Base-by-base conservation (phyloP, 2,888 invertebrate genomes). In the Ochropleura plecta region DNA sequence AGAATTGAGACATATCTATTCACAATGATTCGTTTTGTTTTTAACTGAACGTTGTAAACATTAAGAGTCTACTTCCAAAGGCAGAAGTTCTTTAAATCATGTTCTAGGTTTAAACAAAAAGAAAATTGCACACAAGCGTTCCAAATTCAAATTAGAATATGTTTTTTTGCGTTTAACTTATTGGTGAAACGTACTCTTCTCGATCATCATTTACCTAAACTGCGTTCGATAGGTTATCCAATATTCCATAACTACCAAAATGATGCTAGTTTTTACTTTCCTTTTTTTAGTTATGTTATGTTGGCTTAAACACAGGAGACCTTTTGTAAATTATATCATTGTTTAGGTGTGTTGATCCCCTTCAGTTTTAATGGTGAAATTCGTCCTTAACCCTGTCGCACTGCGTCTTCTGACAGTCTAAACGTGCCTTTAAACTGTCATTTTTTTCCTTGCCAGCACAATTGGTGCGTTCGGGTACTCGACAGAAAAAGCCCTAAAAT, bases 351-450 rank as follows among this genome's bases (percentile, higher is more conserved):
- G 12, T 20, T 55, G 55, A 55, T 20, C 57, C 14, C 20, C 42
- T 42, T 20, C 20, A 20, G 12, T 20, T 20, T 44, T 7, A n/a
- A n/a, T 6, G n/a, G 10, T 42, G 42, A n/a, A 44, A 44, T n/a
- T 62, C 6, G 7, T n/a, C 0, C 16, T 18, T 42, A 64, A 49
- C 53, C 42, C 60, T 53, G 46, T 40, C 57, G n/a, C 18, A 42
- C n/a, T 42, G 59, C 18, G 16, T 68, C 42, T 83, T 86, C 90
- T 84, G 89, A 6, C 60, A n/a, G 70, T 75, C 20, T 85, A 90
- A 91, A 93, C 90, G 87, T 87, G 80, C 84, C 91, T 90, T 91
- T 91, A 92, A 91, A 88, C 87, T 91, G 93, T 91, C 91, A 92
- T 91, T 93, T 94, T 92, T 93, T 94, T 69, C 64, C 59, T 86